Base-by-base conservation (phyloP, 2,888 invertebrate species). In the Resseliella maxima region DNA sequence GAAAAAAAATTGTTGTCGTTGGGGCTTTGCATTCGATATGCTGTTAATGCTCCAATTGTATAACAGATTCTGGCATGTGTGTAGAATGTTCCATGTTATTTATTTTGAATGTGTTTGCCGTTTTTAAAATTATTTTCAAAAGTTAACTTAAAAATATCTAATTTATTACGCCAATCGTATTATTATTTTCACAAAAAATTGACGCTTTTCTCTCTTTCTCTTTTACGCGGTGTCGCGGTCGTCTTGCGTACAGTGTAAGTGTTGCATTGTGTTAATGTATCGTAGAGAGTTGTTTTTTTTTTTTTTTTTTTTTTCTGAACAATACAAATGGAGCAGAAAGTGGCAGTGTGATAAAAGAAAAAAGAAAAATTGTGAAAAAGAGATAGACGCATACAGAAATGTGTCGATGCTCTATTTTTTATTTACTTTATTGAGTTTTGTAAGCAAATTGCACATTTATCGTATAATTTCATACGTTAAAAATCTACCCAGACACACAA, bases 321-420 rank as follows among this genome's bases (percentile, higher is more conserved):
- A 59, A 8, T 15, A 18, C 18, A 50, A 50, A 50, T 15, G 46
- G 18, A 6, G 2, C 46, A 12, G 41, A 8, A 8, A 12, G 41
- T 18, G 1, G 18, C 18, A 50, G 46, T 15, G 46, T 18, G 12
- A n/a, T 24, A 59, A 6, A 24, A 24, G 12, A 10, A 41, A 5
- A 59, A 2, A 59, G 59, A 59, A 1, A 59, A 3, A 15, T n/a
- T 24, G 59, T 24, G 24, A 59, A 31, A 31, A 18, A 59, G 2
- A 72, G 72, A 72, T 31, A 31, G 15, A 27, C 0, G 12, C 31
- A 50, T 2, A 24, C 50, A 27, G 31, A 72, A 72, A 72, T 72
- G 72, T 72, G 27, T 35, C 72, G 72, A 72, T 72, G 72, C 72
- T 72, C 72, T 72, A 72, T 72, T 72, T 72, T 72, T 59, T 59